Evolutionary conservation across 1,140 invertebrate genomes (phyloP).

Genomic region (Magallana ariakensis): DNA sequence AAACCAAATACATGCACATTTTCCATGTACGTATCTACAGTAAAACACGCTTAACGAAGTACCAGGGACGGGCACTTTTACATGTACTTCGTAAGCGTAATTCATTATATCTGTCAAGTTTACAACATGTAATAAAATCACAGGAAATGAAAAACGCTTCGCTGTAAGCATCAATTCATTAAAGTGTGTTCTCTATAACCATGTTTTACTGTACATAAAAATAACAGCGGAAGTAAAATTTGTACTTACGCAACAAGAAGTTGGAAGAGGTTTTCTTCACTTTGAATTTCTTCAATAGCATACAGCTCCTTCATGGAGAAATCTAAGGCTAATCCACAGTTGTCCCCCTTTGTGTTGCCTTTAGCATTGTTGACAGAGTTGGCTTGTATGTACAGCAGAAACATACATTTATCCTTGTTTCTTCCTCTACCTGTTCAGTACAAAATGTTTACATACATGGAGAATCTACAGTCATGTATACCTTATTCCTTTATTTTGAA

Average conservation of each 20-base stretch:
- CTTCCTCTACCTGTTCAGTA: constrained; percentile 68
- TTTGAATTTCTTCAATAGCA: constrained; percentile 87
- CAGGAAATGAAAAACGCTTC: no score
- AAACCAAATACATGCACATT: background rate
- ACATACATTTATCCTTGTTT: constrained; percentile 83
- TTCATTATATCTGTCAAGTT: no score
- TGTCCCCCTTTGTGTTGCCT: constrained; percentile 82
- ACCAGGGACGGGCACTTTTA: no score
- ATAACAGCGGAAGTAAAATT: background rate
- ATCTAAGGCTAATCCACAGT: constrained; percentile 74
- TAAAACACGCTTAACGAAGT: no score
- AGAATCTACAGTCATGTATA: no score
- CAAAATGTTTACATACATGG: no score
- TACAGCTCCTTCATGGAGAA: constrained; percentile 80
- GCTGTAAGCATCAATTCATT: no score
- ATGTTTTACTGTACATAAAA: no score
- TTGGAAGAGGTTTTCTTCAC: constrained; percentile 86
- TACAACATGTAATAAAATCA: no score
- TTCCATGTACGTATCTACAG: background rate
- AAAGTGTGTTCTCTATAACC: no score
- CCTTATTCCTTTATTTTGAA: no score
- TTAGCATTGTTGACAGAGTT: constrained; percentile 84
- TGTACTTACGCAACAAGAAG: constrained; percentile 80
- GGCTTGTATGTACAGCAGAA: constrained; percentile 89
- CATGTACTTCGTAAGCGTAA: no score